Base-by-base conservation (phyloP, 2,797 vertebrate genomes). In the Remorina albescens region DNA sequence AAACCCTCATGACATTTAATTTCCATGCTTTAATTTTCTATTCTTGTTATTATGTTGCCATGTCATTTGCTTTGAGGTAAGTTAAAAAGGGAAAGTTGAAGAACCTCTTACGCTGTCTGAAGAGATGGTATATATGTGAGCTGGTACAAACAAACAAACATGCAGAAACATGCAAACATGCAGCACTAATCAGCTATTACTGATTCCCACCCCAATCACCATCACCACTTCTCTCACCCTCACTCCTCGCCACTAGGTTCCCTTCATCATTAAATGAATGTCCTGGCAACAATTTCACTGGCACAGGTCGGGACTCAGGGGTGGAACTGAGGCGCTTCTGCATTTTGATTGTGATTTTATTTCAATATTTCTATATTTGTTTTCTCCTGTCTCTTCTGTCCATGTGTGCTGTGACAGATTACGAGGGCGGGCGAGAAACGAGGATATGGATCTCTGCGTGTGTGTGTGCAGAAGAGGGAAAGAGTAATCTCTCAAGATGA, bases 401-500 rank as follows among this genome's bases (percentile, higher is more conserved):
- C 47, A 36, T 28, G 68, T 64, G 65, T 74, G 70, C 59, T 54
- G 58, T 60, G 58, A 68, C 37, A 39, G 74, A 74, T 57, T 58
- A 34, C 30, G 46, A 60, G 30, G 54, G 51, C 16, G 61, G 28
- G 1, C 36, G 69, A 57, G 60, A 41, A 61, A 55, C 55, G 12
- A 60, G 50, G 50, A 34, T 71, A 41, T 54, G 55, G 9, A 13
- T 62, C 55, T 51, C 28, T 65, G 59, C 26, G 50, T 28, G 34
- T 66, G 49, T 71, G 76, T 74, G 67, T 62, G 80, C 63, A 39
- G 60, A 16, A 46, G 53, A 71, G 73, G 68, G 86, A 63, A 67
- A 57, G 69, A 65, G 84, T 89, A 90, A 93, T 91, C 87, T 89
- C 73, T 85, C 76, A 49, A 81, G 74, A 80, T 86, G 85, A 87